Base-by-base conservation (phyloP, 2,888 invertebrate species). In the Caenorhabditis wallacei region DNA sequence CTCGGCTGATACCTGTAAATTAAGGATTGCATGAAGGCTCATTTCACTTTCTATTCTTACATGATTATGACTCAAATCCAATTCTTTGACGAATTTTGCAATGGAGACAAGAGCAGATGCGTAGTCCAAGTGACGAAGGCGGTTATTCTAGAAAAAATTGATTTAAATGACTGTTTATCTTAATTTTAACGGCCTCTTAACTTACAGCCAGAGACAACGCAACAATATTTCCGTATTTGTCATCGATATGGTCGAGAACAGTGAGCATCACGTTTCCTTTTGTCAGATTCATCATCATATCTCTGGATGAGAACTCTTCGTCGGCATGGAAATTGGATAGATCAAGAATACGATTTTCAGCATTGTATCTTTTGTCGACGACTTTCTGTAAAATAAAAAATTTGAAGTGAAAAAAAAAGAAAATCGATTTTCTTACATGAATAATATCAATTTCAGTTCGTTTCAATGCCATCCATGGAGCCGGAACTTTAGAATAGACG, bases 41-140 rank as follows among this genome's bases (percentile, higher is more conserved):
- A 4, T 46, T 5, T 35, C 0, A 20, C 26, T 24, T 40, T 13
- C 66, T 13, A 11, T 43, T 8, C 69, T 80, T n/a, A 91, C 90
- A 64, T 86, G 72, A 84, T 91, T 91, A 56, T 88, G 86, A 16
- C 90, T 89, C 26, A 91, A 75, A 59, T 91, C 91, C 43, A 91
- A 76, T 22, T 86, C 88, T 26, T 82, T 84, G 22, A 91, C 84
- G 18, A 88, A 83, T 53, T 90, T 90, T 10, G 88, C 85, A n/a
- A 87, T 83, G 22, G 82, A 88, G 1, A 85, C 82, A 8, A 91
- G 80, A 53, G 86, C 85, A 5, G 88, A 63, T 7, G 85, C 85
- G 69, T 84, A 88, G 46, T 90, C 90, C 61, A 91, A 80, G 48
- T 80, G 70, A 13, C 86, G 82, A 13, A 91, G 37, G 10, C 89